A percentile compares a stretch with the other conserved stretches of the same genome.
These are phyloP conservation scores for Hipposideros larvatus DNA, from an alignment of 2,797 vertebrate species.

Conservation along the genomic window DNA sequence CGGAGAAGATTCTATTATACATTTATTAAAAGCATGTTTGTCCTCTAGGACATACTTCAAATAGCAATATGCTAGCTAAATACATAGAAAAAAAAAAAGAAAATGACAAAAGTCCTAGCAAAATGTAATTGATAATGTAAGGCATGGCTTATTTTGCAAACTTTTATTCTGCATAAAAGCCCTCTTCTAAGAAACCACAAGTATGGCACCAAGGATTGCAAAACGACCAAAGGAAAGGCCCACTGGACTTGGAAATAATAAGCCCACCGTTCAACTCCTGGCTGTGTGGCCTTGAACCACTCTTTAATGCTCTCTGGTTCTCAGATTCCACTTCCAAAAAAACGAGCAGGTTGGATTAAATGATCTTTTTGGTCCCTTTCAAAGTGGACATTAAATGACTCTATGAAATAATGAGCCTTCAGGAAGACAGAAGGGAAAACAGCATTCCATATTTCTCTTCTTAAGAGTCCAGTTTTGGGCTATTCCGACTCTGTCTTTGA, in stretches of 20 bases:
- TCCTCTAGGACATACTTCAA: slow-evolving; percentile 61
- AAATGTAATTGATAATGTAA: slow-evolving; percentile 4
- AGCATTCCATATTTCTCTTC: neutral
- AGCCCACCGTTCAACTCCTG: neutral
- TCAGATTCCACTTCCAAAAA: neutral
- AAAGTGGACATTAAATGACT: neutral
- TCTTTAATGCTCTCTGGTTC: neutral
- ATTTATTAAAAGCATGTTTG: slow-evolving; percentile 73
- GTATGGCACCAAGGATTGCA: neutral
- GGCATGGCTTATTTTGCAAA: neutral
- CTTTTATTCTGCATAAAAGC: neutral
- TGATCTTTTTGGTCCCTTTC: neutral
- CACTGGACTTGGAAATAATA: neutral
- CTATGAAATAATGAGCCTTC: neutral
- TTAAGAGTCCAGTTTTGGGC: neutral
- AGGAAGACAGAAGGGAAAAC: neutral
- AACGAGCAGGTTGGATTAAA: neutral
- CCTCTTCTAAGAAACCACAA: neutral
- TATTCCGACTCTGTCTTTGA: neutral
- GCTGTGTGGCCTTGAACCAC: neutral
- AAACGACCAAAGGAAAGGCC: neutral
- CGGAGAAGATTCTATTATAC: neutral
- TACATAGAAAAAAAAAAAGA: slow-evolving; percentile 33
- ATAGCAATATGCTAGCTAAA: slow-evolving; percentile 37
- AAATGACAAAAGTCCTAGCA: neutral